Percentiles rank a stretch among this genome's conserved stretches.
Conservation (phyloP, 2,888 invertebrate species). For the Ochropleura leucogaster region DNA sequence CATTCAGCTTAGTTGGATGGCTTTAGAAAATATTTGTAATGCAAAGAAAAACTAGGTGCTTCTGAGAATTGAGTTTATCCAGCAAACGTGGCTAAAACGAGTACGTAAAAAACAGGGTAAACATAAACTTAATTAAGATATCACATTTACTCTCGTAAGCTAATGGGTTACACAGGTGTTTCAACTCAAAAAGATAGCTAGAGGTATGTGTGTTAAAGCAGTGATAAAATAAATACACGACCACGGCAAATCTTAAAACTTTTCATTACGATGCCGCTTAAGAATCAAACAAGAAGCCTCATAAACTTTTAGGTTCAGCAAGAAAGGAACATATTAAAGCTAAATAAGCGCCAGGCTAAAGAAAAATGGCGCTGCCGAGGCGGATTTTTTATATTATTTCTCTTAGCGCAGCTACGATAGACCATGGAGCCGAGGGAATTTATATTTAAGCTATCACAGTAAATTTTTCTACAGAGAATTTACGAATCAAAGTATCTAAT, state of each 20-base stretch:
- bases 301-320: slow-evolving; percentile 67
- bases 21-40: slow-evolving; percentile 40
- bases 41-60: slow-evolving; percentile 6
- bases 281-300: slow-evolving; percentile 65
- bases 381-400: slow-evolving; percentile 64
- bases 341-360: slow-evolving; percentile 70
- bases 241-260: slow-evolving; percentile 54
- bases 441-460: slow-evolving; percentile 62
- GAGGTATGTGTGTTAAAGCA: slow-evolving; percentile 25
- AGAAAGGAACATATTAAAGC: slow-evolving; percentile 67
- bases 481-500: slow-evolving; percentile 53
- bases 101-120: slow-evolving; percentile 5
- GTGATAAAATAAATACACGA: slow-evolving; percentile 29
- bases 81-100: not conserved
- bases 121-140: slow-evolving; percentile 10
- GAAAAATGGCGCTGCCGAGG: slow-evolving; percentile 68
- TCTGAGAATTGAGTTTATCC: not conserved
- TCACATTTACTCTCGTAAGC: slow-evolving; percentile 13
- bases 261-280: slow-evolving; percentile 61
- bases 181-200: not conserved
- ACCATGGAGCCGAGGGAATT: slow-evolving; percentile 61
- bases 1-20: slow-evolving; percentile 47
- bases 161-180: slow-evolving; percentile 16
- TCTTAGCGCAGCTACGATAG: slow-evolving; percentile 52
- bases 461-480: slow-evolving; percentile 54